Conservation (phyloP, 2,113 vertebrate genomes). For the Trachemys scripta region DNA sequence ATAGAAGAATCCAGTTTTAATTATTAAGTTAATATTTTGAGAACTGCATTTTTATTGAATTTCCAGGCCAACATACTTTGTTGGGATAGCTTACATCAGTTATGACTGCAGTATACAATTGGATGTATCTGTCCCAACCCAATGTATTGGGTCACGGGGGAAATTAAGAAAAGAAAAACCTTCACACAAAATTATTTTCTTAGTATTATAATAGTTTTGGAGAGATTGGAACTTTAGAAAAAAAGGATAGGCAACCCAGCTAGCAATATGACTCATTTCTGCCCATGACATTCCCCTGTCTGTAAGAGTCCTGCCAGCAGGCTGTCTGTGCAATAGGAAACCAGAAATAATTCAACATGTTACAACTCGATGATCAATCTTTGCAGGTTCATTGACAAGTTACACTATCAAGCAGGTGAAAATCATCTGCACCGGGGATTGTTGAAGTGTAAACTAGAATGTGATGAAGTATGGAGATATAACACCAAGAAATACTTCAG, state of each 20-base stretch:
- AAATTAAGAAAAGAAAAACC: not conserved
- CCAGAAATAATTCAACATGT: not conserved
- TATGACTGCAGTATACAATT: conserved; percentile 19
- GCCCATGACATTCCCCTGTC: not conserved
- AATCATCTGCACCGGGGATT: not conserved
- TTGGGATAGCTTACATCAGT: conserved; percentile 45
- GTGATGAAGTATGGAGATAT: not conserved
- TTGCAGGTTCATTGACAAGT: not conserved
- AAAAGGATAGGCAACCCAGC: not conserved
- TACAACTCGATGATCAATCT: conserved; percentile 1
- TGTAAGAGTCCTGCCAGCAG: not conserved
- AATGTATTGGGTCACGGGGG: not conserved
- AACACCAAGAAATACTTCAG: conserved; percentile 3
- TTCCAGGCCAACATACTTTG: conserved; percentile 14
- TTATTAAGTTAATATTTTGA: conserved; percentile 25
- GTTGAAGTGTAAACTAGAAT: conserved; percentile 4
- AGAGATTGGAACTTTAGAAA: conserved; percentile 5
- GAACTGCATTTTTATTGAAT: conserved; percentile 24
- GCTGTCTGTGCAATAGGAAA: not conserved
- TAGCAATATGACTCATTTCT: not conserved
- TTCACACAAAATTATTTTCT: not conserved
- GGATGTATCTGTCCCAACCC: conserved; percentile 13
- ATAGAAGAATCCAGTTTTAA: conserved; percentile 23
- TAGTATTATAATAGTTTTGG: not conserved
- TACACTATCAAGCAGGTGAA: not conserved